phyloP scores from a whole-genome alignment of 2,113 vertebrate genomes.

The Rhea americana region DNA sequence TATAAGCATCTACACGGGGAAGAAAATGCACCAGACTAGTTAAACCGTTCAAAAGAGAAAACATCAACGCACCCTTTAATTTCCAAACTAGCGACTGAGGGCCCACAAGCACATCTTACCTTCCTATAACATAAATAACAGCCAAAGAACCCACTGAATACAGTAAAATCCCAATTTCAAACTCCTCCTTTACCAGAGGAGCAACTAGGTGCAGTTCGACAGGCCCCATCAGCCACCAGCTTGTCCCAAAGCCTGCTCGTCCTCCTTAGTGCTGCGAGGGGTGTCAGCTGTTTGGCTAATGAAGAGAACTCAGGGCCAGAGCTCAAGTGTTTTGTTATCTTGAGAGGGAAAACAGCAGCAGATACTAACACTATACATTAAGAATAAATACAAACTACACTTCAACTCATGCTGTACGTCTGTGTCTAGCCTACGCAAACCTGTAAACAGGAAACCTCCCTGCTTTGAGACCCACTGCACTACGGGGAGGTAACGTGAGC shows the following conservation, averaged over 20 bases:
- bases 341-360: conserved; percentile 2
- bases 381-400: conserved; percentile 33
- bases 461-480: background rate
- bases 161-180: background rate
- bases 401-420: conserved; percentile 6
- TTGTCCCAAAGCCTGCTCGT: background rate
- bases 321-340: background rate
- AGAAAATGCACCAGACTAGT: background rate
- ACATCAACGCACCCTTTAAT: background rate
- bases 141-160: background rate
- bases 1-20: conserved; percentile 14
- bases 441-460: conserved; percentile 1
- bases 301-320: background rate
- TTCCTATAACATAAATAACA: background rate
- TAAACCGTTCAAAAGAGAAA: background rate
- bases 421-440: background rate
- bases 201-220: background rate
- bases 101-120: background rate
- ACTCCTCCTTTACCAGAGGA: background rate
- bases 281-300: background rate
- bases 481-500: background rate
- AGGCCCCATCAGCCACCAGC: background rate
- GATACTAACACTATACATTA: conserved; percentile 21
- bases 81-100: background rate
- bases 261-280: background rate